These are phyloP conservation scores for Tachina fera DNA, from an alignment of 2,888 invertebrate genomes.

Conservation along the genomic window DNA sequence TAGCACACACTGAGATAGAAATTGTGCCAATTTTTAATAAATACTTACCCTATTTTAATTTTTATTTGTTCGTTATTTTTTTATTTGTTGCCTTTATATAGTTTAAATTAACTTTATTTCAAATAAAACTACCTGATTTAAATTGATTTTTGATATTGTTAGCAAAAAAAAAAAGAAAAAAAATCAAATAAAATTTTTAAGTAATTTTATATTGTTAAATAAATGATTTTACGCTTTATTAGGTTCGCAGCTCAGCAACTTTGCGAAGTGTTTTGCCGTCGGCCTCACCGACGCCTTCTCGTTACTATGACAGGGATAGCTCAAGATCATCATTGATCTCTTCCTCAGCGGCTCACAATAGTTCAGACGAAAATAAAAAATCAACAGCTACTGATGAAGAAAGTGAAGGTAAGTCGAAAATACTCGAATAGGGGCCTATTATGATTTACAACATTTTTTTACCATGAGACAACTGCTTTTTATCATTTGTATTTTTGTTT, in stretches of 20 bases:
- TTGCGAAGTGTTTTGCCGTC: slow-evolving; percentile 80
- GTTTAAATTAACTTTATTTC: slow-evolving; percentile 40
- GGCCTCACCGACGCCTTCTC: slow-evolving; percentile 80
- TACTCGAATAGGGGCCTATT: background rate
- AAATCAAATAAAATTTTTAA: background rate
- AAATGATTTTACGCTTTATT: slow-evolving; percentile 28
- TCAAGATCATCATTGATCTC: slow-evolving; percentile 75
- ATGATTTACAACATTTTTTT: background rate
- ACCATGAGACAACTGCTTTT: no score
- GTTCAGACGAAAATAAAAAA: slow-evolving; percentile 75
- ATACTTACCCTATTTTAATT: slow-evolving; percentile 36
- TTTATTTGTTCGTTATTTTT: slow-evolving; percentile 30
- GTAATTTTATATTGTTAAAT: slow-evolving; percentile 2
- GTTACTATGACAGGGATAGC: slow-evolving; percentile 82
- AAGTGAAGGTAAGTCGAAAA: slow-evolving; percentile 78
- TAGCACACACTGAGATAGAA: slow-evolving; percentile 32
- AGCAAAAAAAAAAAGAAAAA: background rate
- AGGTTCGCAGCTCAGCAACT: slow-evolving; percentile 78
- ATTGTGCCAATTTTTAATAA: slow-evolving; percentile 59
- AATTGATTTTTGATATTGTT: background rate
- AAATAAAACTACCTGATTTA: slow-evolving; percentile 14
- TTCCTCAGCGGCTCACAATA: slow-evolving; percentile 76
- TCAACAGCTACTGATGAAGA: slow-evolving; percentile 77
- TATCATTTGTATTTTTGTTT: no score
- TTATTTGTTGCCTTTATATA: slow-evolving; percentile 35